phyloP scores from a whole-genome alignment of 1,140 invertebrate species.

The Himalopsyche phryganea region DNA sequence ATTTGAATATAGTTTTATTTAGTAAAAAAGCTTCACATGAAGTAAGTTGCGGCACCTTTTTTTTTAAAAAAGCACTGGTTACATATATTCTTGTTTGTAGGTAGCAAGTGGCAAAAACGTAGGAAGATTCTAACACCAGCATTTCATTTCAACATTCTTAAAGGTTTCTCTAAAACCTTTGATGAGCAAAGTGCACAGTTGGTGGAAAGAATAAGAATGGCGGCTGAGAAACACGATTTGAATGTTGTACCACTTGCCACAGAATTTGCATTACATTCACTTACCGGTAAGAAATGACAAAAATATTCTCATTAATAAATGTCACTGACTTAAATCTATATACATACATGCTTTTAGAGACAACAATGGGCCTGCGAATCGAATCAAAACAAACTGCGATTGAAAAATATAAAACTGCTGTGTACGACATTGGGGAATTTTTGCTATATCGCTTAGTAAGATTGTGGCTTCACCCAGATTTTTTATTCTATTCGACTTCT shows the following conservation, averaged over 20 bases:
- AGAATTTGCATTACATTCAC: conserved; percentile 72
- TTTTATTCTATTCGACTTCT: conserved; percentile 35
- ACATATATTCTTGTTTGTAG: too few species aligned
- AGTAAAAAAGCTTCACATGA: too few species aligned
- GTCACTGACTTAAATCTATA: too few species aligned
- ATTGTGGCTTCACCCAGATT: conserved; percentile 57
- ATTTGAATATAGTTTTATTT: too few species aligned
- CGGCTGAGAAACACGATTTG: conserved; percentile 40
- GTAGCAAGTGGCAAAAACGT: conserved; percentile 72
- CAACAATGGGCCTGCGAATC: conserved; percentile 75
- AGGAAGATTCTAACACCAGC: conserved; percentile 82
- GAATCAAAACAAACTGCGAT: conserved; percentile 52
- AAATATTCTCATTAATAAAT: too few species aligned
- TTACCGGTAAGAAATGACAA: conserved; percentile 62
- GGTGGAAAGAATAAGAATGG: conserved; percentile 36
- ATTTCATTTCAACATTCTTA: conserved; percentile 86
- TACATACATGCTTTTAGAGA: conserved; percentile 54
- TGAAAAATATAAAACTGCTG: conserved; percentile 61
- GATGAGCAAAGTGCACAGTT: conserved; percentile 48
- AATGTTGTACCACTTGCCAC: conserved; percentile 67
- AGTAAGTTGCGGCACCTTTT: too few species aligned
- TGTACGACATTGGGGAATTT: conserved; percentile 46
- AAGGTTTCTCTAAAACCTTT: conserved; percentile 65
- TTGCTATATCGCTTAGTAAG: conserved; percentile 52
- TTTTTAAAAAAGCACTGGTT: too few species aligned